Evolutionary conservation across 2,113 vertebrate species (phyloP), one percentile per base, ranked within the genome.

Genomic region (Cepphus grylle): DNA sequence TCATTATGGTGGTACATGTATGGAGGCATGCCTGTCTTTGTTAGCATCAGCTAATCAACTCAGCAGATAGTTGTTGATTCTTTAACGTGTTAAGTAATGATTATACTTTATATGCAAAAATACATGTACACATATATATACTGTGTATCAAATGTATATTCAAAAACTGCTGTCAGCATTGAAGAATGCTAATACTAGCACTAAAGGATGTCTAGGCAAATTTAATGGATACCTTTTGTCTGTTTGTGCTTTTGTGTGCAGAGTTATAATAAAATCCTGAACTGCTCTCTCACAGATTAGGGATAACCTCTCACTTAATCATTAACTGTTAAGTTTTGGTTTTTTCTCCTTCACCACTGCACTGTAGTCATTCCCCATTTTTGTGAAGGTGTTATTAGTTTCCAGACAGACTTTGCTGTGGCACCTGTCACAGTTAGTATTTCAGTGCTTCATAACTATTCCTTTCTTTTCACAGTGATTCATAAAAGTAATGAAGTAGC

Each of bases 1-100:
- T 83, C 16, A 3, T 73, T 84, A 36, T 42, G 15, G 49, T 13
- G 26, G 7, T 18, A 27, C 25, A 12, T 16, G 29, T 34, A 6
- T 7, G 19, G 32, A 29, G 36, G 6, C 0, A 0, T 69, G 34
- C 16, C 20, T 52, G 36, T 30, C 67, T n/a, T 50, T 69, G 38
- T 47, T 61, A 15, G 14, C 34, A 65, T 73, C 8, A 34, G 16
- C 36, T 58, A 81, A 80, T 18, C 38, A 63, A 10, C 36, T 59
- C 52, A 59, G 52, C 25, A 78, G 53, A 34, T 4, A 53, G 15
- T 15, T 49, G 8, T 34, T 36, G 3, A 5, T 26, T 86, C 13
- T 74, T 93, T 26, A 72, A 47, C 11, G 10, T 34, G 29, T 67
- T 81, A 56, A 49, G 12, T 81, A 49, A 40, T 11, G 6, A 15